Evolutionary conservation across 2,797 vertebrate genomes (phyloP).

Genomic region (Neosilurus hyrtlii): DNA sequence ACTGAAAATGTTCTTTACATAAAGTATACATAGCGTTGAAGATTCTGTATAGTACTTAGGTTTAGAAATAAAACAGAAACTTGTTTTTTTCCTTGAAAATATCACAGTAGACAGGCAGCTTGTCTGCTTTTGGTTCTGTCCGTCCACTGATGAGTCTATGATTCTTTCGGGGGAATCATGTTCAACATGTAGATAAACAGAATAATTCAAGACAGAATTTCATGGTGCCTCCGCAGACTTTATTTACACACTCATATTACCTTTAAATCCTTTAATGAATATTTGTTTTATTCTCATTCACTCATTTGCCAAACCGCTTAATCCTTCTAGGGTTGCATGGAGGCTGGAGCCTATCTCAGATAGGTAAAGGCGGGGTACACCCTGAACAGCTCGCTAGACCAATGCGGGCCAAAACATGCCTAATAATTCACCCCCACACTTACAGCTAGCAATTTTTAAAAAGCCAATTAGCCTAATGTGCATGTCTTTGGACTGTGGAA

Average conservation of each 20-base stretch:
- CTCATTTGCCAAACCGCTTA: too few relatives aligned
- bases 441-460: too few relatives aligned
- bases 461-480: too few relatives aligned
- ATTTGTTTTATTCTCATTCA: neutral
- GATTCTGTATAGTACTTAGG: neutral
- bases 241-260: neutral
- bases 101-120: neutral
- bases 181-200: neutral
- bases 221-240: neutral
- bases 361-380: too few relatives aligned
- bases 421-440: too few relatives aligned
- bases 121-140: constrained; percentile 16
- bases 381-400: too few relatives aligned
- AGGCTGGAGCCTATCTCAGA: too few relatives aligned
- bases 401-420: too few relatives aligned
- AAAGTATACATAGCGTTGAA: neutral
- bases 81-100: neutral
- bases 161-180: neutral
- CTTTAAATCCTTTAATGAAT: neutral
- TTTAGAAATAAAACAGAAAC: neutral
- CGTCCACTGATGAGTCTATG: neutral
- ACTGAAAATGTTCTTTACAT: constrained; percentile 24
- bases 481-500: too few relatives aligned
- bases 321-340: too few relatives aligned
- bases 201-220: neutral